These are phyloP conservation scores for Pocota personata DNA, from an alignment of 2,888 invertebrate species.

Conservation along the genomic window DNA sequence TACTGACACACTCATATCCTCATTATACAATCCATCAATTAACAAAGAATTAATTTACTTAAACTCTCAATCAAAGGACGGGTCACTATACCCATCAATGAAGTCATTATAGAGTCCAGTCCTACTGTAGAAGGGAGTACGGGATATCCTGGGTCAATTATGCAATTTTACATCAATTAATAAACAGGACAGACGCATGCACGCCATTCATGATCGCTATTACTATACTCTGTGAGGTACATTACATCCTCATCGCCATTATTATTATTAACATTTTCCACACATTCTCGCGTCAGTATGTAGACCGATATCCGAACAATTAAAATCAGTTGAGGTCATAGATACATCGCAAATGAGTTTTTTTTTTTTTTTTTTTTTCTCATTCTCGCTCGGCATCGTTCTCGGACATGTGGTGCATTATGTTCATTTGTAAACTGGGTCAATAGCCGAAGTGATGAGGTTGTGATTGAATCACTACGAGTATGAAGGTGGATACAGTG, in stretches of 20 bases:
- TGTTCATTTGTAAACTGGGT: conserved; percentile 62
- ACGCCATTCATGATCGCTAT: not conserved
- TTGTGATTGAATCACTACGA: conserved; percentile 68
- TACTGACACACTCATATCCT: not conserved
- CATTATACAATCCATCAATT: conserved; percentile 58
- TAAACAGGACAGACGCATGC: conserved; percentile 36
- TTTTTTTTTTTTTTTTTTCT: conserved; percentile 18
- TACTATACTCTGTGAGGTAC: too few relatives aligned
- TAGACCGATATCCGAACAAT: conserved; percentile 62
- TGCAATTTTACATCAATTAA: conserved; percentile 61
- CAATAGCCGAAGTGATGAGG: conserved; percentile 66
- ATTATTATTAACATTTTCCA: conserved; percentile 8
- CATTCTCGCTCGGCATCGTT: not conserved
- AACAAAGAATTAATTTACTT: conserved; percentile 47
- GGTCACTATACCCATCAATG: conserved; percentile 50
- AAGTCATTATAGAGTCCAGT: conserved; percentile 60
- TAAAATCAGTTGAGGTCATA: conserved; percentile 71
- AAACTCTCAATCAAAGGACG: not conserved
- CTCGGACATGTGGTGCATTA: not conserved
- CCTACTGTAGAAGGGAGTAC: not conserved
- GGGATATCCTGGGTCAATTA: conserved; percentile 33
- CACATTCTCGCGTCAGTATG: not conserved
- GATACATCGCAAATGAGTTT: conserved; percentile 49
- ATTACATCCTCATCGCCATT: conserved; percentile 24
- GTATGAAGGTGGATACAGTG: conserved; percentile 47